Evolutionary conservation across 2,113 vertebrate species (phyloP).

Genomic region (Choloepus hoffmanni): DNA sequence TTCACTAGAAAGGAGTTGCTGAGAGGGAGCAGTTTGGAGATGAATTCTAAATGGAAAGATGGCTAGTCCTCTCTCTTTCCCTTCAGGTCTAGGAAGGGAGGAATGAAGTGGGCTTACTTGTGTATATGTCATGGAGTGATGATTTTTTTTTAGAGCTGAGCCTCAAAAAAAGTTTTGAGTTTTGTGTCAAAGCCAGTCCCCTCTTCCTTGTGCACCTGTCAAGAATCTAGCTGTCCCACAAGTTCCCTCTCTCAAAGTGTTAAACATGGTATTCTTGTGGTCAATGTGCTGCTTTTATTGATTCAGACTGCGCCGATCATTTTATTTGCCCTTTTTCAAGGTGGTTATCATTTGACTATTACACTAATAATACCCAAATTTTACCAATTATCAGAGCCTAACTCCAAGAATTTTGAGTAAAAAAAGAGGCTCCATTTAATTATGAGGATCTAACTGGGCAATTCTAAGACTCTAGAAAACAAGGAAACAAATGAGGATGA

Average conservation of each 20-base stretch:
- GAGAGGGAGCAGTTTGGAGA: neutral
- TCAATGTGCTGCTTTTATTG: neutral
- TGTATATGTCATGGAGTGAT: neutral
- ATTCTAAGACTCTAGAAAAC: neutral
- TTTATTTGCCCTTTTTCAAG: neutral
- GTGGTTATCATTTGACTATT: neutral
- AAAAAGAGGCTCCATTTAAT: neutral
- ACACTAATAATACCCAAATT: neutral
- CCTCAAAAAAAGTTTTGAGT: neutral
- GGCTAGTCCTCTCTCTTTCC: fast-evolving
- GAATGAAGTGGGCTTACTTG: neutral
- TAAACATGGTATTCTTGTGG: neutral
- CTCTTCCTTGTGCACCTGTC: neutral
- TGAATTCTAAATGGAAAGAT: neutral
- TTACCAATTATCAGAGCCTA: neutral
- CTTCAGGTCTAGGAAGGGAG: neutral
- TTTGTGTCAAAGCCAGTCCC: neutral
- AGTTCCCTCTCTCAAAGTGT: neutral
- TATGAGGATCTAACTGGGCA: neutral
- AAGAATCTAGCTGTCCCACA: neutral
- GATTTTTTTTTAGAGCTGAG: neutral
- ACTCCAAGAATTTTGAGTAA: neutral
- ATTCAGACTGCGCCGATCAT: neutral
- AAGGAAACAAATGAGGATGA: neutral
- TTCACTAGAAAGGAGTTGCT: neutral